A percentile compares a stretch with the other conserved stretches of the same genome.
Conservation (phyloP, 2,888 invertebrate genomes). For the Fabriciana adippe region DNA sequence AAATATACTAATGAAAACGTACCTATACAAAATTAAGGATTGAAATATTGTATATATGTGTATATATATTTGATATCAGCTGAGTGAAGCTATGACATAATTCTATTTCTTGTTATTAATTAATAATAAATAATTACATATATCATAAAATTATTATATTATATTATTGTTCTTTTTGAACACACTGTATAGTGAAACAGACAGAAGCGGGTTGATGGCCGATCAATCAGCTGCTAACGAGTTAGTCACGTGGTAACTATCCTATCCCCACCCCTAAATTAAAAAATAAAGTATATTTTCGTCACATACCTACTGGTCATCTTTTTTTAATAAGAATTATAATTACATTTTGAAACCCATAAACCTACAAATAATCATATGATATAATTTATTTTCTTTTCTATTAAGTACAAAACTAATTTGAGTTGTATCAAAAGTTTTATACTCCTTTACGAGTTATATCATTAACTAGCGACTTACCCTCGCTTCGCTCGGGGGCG, state of each 20-base stretch:
- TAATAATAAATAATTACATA: neutral
- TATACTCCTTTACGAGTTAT: no score
- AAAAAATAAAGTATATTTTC: conserved; percentile 14
- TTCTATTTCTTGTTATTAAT: neutral
- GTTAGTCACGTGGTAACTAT: conserved; percentile 60
- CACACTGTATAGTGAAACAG: conserved; percentile 57
- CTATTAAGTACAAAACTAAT: no score
- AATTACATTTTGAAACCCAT: neutral
- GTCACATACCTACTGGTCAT: neutral
- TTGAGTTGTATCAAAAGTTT: no score
- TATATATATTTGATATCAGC: no score
- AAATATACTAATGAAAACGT: no score
- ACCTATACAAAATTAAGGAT: no score
- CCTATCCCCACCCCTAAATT: conserved; percentile 33
- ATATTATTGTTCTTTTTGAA: conserved; percentile 21
- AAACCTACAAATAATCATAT: no score
- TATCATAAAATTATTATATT: neutral
- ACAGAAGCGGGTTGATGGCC: conserved; percentile 63
- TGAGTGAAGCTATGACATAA: no score
- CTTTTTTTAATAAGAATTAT: conserved; percentile 5
- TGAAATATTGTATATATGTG: no score
- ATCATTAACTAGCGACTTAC: no score
- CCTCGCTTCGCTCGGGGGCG: no score
- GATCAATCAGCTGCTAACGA: conserved; percentile 80
- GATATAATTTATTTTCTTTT: no score